Conservation (phyloP, 2,113 vertebrate species). For the Synodontis membranacea region DNA sequence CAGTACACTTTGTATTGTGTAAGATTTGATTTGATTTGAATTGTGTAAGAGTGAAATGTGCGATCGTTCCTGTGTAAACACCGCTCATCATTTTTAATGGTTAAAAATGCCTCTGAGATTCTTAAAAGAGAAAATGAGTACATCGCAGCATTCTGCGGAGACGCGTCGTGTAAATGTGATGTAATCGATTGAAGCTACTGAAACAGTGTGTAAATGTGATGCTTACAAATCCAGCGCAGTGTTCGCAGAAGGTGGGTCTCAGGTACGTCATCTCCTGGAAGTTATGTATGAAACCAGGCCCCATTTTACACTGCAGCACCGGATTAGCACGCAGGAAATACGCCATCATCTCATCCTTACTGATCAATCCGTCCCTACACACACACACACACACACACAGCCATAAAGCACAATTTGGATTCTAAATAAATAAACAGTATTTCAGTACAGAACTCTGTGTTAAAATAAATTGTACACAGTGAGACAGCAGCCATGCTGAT, state of each 20-base stretch:
- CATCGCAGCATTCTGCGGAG: not conserved
- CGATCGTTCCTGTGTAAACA: not conserved
- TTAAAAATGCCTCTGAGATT: not conserved
- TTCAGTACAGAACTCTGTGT: not conserved
- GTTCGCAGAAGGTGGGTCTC: conserved; percentile 96
- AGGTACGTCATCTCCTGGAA: conserved; percentile 98
- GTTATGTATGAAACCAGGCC: conserved; percentile 93
- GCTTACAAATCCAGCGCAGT: conserved; percentile 98
- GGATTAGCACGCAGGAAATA: conserved; percentile 96
- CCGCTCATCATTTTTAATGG: not conserved
- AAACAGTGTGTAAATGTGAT: not conserved
- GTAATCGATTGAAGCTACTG: not conserved
- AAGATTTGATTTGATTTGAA: not conserved
- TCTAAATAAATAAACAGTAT: not conserved
- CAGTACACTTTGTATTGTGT: not conserved
- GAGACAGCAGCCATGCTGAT: not conserved
- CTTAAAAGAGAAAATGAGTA: not conserved
- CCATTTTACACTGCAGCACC: conserved; percentile 94
- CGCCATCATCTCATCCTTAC: conserved; percentile 98
- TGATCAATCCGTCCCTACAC: conserved; percentile 90
- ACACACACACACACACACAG: conserved; percentile 12
- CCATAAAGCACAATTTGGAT: not conserved
- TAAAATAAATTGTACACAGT: not conserved
- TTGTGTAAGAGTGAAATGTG: not conserved
- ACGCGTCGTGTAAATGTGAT: not conserved